These are phyloP conservation scores for Pseudomyrmex flavicornis DNA, from an alignment of 1,140 invertebrate species.

Conservation along the genomic window DNA sequence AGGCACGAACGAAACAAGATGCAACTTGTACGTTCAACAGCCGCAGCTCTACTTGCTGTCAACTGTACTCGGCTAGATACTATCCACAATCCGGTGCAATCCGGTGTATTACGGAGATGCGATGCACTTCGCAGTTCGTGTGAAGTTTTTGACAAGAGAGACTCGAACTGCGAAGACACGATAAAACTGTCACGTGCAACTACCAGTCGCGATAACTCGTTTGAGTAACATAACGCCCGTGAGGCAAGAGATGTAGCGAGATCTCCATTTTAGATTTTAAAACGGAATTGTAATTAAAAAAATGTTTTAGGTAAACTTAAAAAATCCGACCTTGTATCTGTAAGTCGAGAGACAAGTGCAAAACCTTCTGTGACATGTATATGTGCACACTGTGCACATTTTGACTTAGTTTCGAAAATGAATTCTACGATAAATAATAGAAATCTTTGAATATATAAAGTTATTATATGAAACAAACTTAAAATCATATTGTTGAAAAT, in stretches of 20 bases:
- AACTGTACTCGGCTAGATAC: constrained; percentile 76
- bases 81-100: constrained; percentile 64
- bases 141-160: constrained; percentile 36
- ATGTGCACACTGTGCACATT: not conserved
- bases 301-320: no score
- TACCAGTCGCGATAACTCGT: constrained; percentile 35
- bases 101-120: constrained; percentile 3
- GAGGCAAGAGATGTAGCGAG: not conserved
- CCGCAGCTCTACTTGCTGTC: constrained; percentile 74
- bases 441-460: constrained; percentile 16
- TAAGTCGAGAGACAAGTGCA: not conserved
- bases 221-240: not conserved
- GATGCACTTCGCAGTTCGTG: constrained; percentile 16
- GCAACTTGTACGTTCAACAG: constrained; percentile 55
- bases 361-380: constrained; percentile 3
- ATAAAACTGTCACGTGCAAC: constrained; percentile 42
- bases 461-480: constrained; percentile 6
- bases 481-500: constrained; percentile 13
- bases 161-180: constrained; percentile 11
- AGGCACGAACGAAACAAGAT: constrained; percentile 14
- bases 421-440: constrained; percentile 5
- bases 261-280: constrained; percentile 18
- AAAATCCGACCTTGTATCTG: no score
- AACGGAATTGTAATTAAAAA: not conserved
- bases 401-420: constrained; percentile 3